Conservation (phyloP, 2,797 vertebrate genomes). For the Epinephelus malabaricus region DNA sequence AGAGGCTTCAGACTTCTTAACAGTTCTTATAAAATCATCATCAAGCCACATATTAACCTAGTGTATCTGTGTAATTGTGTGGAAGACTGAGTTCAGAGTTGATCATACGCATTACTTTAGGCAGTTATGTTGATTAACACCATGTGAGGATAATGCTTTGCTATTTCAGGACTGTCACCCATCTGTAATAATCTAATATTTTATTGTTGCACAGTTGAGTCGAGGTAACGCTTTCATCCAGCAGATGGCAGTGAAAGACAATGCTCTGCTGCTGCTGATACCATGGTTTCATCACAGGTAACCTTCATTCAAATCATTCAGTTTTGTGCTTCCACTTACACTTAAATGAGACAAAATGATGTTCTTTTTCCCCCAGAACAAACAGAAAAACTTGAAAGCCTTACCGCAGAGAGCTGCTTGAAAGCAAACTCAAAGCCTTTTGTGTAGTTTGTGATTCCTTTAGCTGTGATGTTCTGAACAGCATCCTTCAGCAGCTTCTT, state of each 20-base stretch:
- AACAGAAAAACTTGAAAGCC: slow-evolving; percentile 38
- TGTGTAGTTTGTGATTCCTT: slow-evolving; percentile 98
- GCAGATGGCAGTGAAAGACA: slow-evolving; percentile 82
- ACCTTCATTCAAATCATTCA: slow-evolving; percentile 46
- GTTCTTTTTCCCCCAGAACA: not conserved
- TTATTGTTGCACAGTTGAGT: not conserved
- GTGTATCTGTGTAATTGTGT: too few species aligned
- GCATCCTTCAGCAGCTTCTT: slow-evolving; percentile 98
- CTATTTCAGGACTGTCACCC: not conserved
- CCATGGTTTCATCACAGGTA: not conserved
- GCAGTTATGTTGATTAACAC: not conserved
- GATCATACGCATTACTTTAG: not conserved
- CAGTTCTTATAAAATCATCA: too few species aligned
- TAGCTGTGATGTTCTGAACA: slow-evolving; percentile 96
- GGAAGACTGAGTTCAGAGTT: not conserved
- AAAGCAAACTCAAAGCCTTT: slow-evolving; percentile 99
- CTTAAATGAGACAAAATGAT: not conserved
- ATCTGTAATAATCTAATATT: not conserved
- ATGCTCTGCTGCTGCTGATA: slow-evolving; percentile 29
- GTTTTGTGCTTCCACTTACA: not conserved
- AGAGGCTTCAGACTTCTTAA: not conserved
- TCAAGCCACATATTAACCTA: too few species aligned
- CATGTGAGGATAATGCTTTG: not conserved
- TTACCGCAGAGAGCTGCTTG: slow-evolving; percentile 94
- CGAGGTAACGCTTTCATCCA: slow-evolving; percentile 62